phyloP scores from a whole-genome alignment of 2,113 vertebrate species.

The Plectropomus leopardus region DNA sequence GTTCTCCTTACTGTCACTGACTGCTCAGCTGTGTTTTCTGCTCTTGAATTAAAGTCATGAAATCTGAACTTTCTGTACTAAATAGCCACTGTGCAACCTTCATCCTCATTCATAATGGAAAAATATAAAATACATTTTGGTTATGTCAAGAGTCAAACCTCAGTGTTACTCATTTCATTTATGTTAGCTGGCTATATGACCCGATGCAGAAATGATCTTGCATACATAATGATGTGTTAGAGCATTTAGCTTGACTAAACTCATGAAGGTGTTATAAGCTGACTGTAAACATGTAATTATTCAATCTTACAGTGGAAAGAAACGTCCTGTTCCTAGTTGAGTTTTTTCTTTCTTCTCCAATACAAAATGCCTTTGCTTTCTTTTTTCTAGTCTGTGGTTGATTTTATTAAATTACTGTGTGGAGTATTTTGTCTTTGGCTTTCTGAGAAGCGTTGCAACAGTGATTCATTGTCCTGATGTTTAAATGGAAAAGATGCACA shows the following conservation, averaged over 20 bases:
- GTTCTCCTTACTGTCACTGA: constrained; percentile 24
- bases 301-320: constrained; percentile 58
- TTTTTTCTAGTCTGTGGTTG: constrained; percentile 79
- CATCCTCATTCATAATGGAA: constrained; percentile 10
- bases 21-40: constrained; percentile 37
- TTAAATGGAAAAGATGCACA: background rate
- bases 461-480: background rate
- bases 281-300: constrained; percentile 73
- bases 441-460: background rate
- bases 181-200: constrained; percentile 44
- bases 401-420: constrained; percentile 82
- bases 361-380: constrained; percentile 74
- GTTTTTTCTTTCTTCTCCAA: constrained; percentile 50
- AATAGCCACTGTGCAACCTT: constrained; percentile 11
- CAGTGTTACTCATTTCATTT: constrained; percentile 44
- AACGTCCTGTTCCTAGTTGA: constrained; percentile 66
- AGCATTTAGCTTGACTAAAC: constrained; percentile 54
- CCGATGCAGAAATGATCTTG: constrained; percentile 27
- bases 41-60: constrained; percentile 28
- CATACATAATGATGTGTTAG: constrained; percentile 44
- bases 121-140: constrained; percentile 20
- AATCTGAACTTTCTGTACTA: constrained; percentile 26
- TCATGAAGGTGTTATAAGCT: constrained; percentile 44
- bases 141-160: constrained; percentile 41
- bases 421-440: constrained; percentile 55